Evolutionary conservation across 2,797 vertebrate species (phyloP), one percentile per base, ranked within the genome.

Genomic region (Centropyge bicolor): DNA sequence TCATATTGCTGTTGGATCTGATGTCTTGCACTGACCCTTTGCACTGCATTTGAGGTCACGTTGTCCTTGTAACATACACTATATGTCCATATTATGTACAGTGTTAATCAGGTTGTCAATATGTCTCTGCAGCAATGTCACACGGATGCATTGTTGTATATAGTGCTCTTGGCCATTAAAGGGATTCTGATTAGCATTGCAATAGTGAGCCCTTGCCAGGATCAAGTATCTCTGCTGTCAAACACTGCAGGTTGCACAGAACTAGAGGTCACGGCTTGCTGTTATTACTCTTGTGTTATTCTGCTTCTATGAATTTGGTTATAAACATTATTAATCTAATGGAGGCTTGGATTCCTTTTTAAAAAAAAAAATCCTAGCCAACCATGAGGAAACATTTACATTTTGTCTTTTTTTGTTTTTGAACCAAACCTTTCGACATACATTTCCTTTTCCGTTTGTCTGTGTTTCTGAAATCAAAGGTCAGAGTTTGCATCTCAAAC

Each of bases 61-160:
- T 66, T 63, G 74, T 79, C 66, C 71, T 86, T 79, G 52, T 51
- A 55, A 17, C 10, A 22, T 17, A 49, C 13, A 52, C 14, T 54
- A 66, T 51, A 55, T 68, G 43, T 71, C 69, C 57, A 31, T 76
- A 51, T 78, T 68, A 69, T 74, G 43, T 61, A 46, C 24, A 22
- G 41, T 74, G 68, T 70, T 85, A 80, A 83, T 74, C 27, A 76
- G 66, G 7, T 61, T 72, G 52, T 70, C 71, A 69, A 83, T 81
- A 80, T 62, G 66, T 51, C 43, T 74, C 74, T 16, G 4, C 38
- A 61, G 19, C 82, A 86, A 66, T 80, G 74, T 86, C 76, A 80
- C 70, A 56, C 6, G 20, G 51, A 61, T 68, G 51, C 63, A 54
- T 9, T 60, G 48, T 55, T 59, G 51, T 24, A 11, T 66, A 60